Conservation (phyloP, 2,888 invertebrate genomes). For the Drosophila histrio region DNA sequence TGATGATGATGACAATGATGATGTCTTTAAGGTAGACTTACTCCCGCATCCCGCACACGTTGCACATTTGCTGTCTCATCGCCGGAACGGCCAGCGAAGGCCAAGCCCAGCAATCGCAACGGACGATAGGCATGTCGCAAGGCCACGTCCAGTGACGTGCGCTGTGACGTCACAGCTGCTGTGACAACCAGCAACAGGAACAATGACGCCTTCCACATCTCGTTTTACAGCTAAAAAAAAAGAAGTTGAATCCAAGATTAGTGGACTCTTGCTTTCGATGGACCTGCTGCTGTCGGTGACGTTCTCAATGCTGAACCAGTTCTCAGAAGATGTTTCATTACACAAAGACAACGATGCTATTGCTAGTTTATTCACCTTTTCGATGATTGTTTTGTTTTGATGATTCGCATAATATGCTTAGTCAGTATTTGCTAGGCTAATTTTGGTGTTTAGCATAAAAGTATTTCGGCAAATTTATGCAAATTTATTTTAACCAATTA, state of each 20-base stretch:
- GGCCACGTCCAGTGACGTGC: slow-evolving; percentile 74
- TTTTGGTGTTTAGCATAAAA: slow-evolving; percentile 50
- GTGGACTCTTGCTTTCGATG: slow-evolving; percentile 50
- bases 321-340: slow-evolving; percentile 51
- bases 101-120: slow-evolving; percentile 70
- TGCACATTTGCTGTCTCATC: slow-evolving; percentile 73
- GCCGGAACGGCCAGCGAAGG: slow-evolving; percentile 79
- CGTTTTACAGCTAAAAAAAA: slow-evolving; percentile 21
- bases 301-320: slow-evolving; percentile 78
- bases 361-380: slow-evolving; percentile 70
- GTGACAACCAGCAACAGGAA: slow-evolving; percentile 41
- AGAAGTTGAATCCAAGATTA: slow-evolving; percentile 10
- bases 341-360: slow-evolving; percentile 51
- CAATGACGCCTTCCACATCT: slow-evolving; percentile 39
- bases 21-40: too few relatives aligned
- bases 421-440: slow-evolving; percentile 32
- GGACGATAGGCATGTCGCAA: slow-evolving; percentile 66
- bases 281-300: slow-evolving; percentile 42
- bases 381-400: slow-evolving; percentile 54
- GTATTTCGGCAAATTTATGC: slow-evolving; percentile 33
- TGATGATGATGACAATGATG: too few relatives aligned
- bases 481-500: slow-evolving; percentile 7
- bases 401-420: slow-evolving; percentile 38
- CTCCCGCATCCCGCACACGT: slow-evolving; percentile 69
- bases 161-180: slow-evolving; percentile 63